Conservation (phyloP, 2,888 invertebrate species). For the Apeira syringaria region DNA sequence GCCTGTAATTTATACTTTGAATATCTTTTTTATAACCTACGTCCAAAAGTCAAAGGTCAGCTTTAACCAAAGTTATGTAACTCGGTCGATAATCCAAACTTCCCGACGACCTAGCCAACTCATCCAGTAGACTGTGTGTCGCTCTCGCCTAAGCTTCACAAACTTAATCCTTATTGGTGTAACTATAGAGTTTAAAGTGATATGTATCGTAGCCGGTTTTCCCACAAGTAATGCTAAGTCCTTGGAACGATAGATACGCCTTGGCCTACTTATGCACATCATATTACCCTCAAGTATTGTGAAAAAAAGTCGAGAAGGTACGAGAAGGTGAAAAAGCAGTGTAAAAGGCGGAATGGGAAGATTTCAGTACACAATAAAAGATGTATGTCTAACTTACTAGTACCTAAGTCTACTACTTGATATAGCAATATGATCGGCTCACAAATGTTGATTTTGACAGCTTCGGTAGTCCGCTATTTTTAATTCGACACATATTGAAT, state of each 20-base stretch:
- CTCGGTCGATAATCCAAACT: constrained; percentile 44
- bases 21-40: too few species aligned
- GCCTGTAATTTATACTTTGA: too few species aligned
- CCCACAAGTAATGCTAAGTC: constrained; percentile 9
- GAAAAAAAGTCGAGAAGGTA: background rate
- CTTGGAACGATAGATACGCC: constrained; percentile 1
- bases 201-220: background rate
- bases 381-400: too few species aligned
- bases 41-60: background rate
- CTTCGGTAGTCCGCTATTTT: too few species aligned
- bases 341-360: too few species aligned
- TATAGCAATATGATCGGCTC: too few species aligned
- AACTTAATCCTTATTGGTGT: background rate
- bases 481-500: too few species aligned
- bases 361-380: too few species aligned
- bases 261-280: constrained; percentile 9
- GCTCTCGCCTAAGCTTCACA: constrained; percentile 19
- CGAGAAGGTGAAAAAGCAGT: background rate
- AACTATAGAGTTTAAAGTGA: constrained; percentile 6
- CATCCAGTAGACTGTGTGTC: constrained; percentile 41
- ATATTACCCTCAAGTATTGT: background rate
- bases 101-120: constrained; percentile 51
- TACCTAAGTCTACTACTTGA: too few species aligned
- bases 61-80: constrained; percentile 26
- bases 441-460: too few species aligned